Conservation (phyloP, 2,888 invertebrate species). For the Yponomeuta cagnagella region DNA sequence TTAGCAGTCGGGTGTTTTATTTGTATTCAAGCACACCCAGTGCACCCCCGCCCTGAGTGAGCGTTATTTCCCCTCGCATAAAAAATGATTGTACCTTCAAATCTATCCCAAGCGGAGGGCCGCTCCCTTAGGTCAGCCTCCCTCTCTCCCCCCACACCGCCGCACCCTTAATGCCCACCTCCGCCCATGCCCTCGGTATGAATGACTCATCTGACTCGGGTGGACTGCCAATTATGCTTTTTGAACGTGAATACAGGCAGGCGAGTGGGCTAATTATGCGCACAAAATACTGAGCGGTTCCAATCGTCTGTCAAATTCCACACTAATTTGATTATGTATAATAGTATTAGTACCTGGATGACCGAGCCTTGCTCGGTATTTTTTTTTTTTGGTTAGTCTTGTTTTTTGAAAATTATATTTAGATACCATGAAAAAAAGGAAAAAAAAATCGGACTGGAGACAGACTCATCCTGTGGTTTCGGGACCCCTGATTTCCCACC, state of each 20-base stretch:
- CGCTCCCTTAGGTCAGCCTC: slow-evolving; percentile 46
- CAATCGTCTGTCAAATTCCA: too few species aligned
- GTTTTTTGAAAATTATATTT: too few species aligned
- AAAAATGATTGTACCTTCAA: slow-evolving; percentile 76
- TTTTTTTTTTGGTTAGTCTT: too few species aligned
- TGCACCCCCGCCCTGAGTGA: slow-evolving; percentile 35
- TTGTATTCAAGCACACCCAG: slow-evolving; percentile 20
- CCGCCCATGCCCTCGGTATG: slow-evolving; percentile 38
- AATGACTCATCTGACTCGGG: slow-evolving; percentile 46
- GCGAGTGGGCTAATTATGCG: not conserved
- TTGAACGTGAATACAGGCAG: slow-evolving; percentile 5
- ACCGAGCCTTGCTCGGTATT: too few species aligned
- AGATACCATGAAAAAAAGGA: too few species aligned
- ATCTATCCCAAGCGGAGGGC: slow-evolving; percentile 67
- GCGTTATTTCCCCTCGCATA: slow-evolving; percentile 66
- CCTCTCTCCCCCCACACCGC: slow-evolving; percentile 28
- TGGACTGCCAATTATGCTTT: slow-evolving; percentile 16
- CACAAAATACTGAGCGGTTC: too few species aligned
- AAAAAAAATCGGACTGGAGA: too few species aligned
- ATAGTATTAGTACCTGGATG: too few species aligned
- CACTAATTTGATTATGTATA: too few species aligned
- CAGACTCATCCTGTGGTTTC: too few species aligned
- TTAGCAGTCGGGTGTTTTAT: too few species aligned
- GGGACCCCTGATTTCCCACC: too few species aligned
- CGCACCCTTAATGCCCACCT: slow-evolving; percentile 29